These are phyloP conservation scores for Drosophila simulans DNA, from an alignment of 1,140 invertebrate species.

Conservation along the genomic window DNA sequence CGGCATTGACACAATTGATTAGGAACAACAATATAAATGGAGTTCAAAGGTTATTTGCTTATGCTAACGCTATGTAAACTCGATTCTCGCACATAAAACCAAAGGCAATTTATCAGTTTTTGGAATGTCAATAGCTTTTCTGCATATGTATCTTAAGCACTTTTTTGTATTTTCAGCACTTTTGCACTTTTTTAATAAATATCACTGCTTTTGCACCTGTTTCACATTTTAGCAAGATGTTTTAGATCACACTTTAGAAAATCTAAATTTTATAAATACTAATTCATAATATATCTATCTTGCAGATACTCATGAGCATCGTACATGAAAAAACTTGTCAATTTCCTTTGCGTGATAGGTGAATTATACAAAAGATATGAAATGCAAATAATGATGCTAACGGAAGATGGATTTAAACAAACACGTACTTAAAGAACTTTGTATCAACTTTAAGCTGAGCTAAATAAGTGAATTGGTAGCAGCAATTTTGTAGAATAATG, in stretches of 20 bases:
- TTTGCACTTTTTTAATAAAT: too few species aligned
- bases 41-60: conserved; percentile 57
- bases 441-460: conserved; percentile 82
- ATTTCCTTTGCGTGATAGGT: conserved; percentile 85
- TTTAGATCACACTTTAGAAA: neutral
- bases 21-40: conserved; percentile 36
- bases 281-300: conserved; percentile 20
- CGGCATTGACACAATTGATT: conserved; percentile 79
- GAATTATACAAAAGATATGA: conserved; percentile 73
- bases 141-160: too few species aligned
- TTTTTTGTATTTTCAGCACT: too few species aligned
- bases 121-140: neutral
- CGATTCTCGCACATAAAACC: neutral
- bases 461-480: conserved; percentile 72
- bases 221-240: neutral
- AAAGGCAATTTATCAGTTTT: neutral
- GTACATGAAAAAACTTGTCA: conserved; percentile 85
- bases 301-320: conserved; percentile 84
- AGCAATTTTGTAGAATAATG: conserved; percentile 82
- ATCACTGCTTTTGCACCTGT: neutral
- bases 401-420: conserved; percentile 35
- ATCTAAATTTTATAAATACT: neutral
- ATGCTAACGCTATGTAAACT: conserved; percentile 5
- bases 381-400: conserved; percentile 48
- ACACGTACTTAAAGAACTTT: conserved; percentile 72